Percentiles rank a stretch among this genome's conserved stretches.
phyloP scores from a whole-genome alignment of 2,797 vertebrate genomes.

The Lycodopsis pacificus region DNA sequence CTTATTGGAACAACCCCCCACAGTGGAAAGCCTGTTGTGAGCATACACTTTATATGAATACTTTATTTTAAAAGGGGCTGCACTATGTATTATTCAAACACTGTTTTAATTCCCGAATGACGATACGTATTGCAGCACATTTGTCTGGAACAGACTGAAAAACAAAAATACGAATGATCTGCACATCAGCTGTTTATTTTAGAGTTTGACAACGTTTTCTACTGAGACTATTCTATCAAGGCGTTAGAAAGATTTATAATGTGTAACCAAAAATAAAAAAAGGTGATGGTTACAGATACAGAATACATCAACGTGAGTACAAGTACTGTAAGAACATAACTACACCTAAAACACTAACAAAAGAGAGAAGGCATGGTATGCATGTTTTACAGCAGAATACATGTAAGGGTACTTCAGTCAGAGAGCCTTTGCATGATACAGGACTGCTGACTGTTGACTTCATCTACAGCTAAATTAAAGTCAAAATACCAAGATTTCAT shows the following conservation, averaged over 20 bases:
- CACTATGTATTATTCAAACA: neutral
- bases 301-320: neutral
- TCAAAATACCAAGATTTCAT: neutral
- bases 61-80: neutral
- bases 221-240: conserved; percentile 7
- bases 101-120: neutral
- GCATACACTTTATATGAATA: neutral
- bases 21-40: conserved; percentile 3
- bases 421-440: neutral
- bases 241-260: neutral
- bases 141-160: neutral
- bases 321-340: conserved; percentile 24
- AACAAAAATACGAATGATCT: neutral
- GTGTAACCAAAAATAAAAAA: conserved; percentile 12
- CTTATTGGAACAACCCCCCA: conserved; percentile 5
- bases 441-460: neutral
- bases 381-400: conserved; percentile 25
- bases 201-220: conserved; percentile 4
- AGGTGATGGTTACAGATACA: neutral
- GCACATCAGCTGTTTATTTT: conserved; percentile 40
- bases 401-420: neutral
- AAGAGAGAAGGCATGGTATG: conserved; percentile 40
- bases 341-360: conserved; percentile 22
- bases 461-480: conserved; percentile 7
- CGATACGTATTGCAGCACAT: neutral